phyloP scores from a whole-genome alignment of 2,888 invertebrate genomes.

The Rotaria magnacalcarata region DNA sequence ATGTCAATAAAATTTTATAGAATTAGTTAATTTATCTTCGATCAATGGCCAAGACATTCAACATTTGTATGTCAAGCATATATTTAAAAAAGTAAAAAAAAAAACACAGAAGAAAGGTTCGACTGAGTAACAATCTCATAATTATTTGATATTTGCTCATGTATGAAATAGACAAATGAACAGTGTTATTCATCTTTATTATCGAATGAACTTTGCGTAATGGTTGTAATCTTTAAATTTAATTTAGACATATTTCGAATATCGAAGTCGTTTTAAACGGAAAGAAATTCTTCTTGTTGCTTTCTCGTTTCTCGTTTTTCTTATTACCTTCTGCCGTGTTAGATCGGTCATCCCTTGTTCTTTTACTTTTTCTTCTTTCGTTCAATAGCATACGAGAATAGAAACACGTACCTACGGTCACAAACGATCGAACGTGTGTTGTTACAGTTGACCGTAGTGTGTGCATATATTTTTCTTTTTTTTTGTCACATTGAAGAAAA shows the following conservation, averaged over 20 bases:
- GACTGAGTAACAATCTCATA: not conserved
- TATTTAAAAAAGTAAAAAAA: not conserved
- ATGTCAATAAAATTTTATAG: not conserved
- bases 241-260: not conserved
- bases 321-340: not conserved
- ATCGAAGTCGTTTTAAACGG: not conserved
- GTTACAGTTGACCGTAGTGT: not conserved
- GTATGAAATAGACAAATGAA: not conserved
- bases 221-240: not conserved
- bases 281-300: not conserved
- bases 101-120: no score
- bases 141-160: not conserved
- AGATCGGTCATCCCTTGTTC: not conserved
- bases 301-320: not conserved
- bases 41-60: not conserved
- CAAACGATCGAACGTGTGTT: not conserved
- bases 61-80: slow-evolving; percentile 6
- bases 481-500: not conserved
- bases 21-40: not conserved
- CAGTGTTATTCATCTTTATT: not conserved
- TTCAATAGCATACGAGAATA: not conserved
- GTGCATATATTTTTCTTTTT: not conserved
- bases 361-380: not conserved
- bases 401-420: not conserved
- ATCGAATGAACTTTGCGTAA: slow-evolving; percentile 28